phyloP scores from a whole-genome alignment of 2,113 vertebrate species.

The Mormoops blainvillei region DNA sequence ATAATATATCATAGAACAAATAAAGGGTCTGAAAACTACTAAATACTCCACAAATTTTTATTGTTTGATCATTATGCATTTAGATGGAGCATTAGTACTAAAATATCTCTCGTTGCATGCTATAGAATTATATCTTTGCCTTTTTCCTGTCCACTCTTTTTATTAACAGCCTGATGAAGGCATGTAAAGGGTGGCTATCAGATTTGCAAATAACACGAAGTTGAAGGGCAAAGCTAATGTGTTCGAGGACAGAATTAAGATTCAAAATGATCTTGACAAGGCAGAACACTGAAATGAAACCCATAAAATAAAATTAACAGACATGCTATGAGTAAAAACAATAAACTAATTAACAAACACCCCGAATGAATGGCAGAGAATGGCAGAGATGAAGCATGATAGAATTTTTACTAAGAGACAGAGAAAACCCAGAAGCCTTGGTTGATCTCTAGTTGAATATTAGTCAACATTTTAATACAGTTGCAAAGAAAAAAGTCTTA shows the following conservation, averaged over 20 bases:
- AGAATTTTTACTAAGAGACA: background rate
- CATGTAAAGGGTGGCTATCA: constrained; percentile 3
- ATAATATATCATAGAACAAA: background rate
- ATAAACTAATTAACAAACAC: background rate
- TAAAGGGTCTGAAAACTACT: background rate
- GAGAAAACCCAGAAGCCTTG: background rate
- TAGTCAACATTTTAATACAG: background rate
- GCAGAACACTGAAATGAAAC: constrained; percentile 27
- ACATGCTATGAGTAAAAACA: constrained; percentile 1
- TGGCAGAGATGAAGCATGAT: background rate
- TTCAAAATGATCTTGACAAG: constrained; percentile 54
- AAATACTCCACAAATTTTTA: background rate
- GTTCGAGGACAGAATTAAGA: constrained; percentile 21
- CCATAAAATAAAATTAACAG: constrained; percentile 21
- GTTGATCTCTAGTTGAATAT: background rate
- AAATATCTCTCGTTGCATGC: background rate
- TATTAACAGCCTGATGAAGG: background rate
- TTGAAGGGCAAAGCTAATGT: constrained; percentile 41
- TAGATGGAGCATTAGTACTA: background rate
- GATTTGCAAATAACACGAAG: background rate
- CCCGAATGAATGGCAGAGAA: no score
- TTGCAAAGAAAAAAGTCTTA: background rate
- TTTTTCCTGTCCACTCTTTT: constrained; percentile 12
- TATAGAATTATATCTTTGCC: background rate
- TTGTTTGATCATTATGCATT: background rate